Conservation (phyloP, 2,888 invertebrate genomes). For the Dryocosmus kuriphilus region DNA sequence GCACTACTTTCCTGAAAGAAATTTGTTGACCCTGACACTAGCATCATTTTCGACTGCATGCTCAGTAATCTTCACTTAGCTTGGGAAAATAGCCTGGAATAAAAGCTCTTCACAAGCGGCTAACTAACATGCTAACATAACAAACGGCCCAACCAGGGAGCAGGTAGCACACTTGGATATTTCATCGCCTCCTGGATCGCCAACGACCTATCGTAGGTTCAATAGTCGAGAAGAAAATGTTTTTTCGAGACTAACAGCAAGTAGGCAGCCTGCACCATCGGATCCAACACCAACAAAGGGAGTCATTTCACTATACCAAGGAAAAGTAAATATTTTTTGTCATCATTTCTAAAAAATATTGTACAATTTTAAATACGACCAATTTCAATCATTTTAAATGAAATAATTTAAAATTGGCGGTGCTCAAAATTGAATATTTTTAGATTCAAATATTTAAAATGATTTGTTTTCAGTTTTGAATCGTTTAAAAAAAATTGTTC, state of each 20-base stretch:
- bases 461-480: too few species aligned
- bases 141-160: conserved; percentile 77
- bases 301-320: conserved; percentile 80
- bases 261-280: conserved; percentile 77
- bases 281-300: conserved; percentile 78
- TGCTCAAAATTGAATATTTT: too few species aligned
- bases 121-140: conserved; percentile 74
- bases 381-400: too few species aligned
- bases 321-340: conserved; percentile 78
- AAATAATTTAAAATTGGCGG: too few species aligned
- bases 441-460: too few species aligned
- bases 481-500: too few species aligned
- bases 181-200: conserved; percentile 82
- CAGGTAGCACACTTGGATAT: conserved; percentile 80
- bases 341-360: neutral
- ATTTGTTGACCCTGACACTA: neutral
- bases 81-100: conserved; percentile 31
- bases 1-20: conserved; percentile 6
- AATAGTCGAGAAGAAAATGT: conserved; percentile 84
- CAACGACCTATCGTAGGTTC: conserved; percentile 79
- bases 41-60: conserved; percentile 33
- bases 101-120: conserved; percentile 46
- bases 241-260: conserved; percentile 86
- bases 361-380: too few species aligned
- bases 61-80: conserved; percentile 35